These are phyloP conservation scores for Leucopsar rothschildi DNA, from an alignment of 2,113 vertebrate genomes.

Conservation along the genomic window DNA sequence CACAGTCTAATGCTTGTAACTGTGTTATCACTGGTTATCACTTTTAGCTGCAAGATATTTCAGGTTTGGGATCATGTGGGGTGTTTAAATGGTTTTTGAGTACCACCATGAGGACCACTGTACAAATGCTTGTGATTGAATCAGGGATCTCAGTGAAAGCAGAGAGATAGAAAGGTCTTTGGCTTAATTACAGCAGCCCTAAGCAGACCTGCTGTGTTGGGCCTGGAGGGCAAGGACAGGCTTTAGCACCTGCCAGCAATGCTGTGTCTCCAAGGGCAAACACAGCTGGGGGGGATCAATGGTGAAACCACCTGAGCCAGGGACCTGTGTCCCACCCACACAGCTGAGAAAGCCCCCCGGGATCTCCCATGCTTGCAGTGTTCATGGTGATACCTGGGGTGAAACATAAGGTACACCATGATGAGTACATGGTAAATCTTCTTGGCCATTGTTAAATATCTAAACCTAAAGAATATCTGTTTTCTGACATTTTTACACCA, in stretches of 20 bases:
- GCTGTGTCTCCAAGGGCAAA: not conserved
- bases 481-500: not conserved
- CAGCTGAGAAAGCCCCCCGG: not conserved
- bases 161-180: not conserved
- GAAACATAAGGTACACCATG: not conserved
- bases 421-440: not conserved
- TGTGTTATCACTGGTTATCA: not conserved
- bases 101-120: not conserved
- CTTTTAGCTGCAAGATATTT: not conserved
- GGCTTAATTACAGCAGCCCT: not conserved
- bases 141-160: not conserved
- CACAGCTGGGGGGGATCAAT: not conserved
- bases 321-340: not conserved
- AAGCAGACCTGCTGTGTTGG: not conserved
- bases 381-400: not conserved
- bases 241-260: fast-evolving
- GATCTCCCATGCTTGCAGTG: fast-evolving
- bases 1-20: not conserved
- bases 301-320: not conserved
- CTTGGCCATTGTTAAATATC: not conserved
- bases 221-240: not conserved
- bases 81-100: not conserved
- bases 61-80: not conserved
- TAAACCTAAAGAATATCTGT: not conserved
- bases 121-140: not conserved